Percentiles rank a stretch among this genome's conserved stretches.
These are phyloP conservation scores for Pycnonotus jocosus DNA, from an alignment of 2,113 vertebrate genomes.

Conservation along the genomic window DNA sequence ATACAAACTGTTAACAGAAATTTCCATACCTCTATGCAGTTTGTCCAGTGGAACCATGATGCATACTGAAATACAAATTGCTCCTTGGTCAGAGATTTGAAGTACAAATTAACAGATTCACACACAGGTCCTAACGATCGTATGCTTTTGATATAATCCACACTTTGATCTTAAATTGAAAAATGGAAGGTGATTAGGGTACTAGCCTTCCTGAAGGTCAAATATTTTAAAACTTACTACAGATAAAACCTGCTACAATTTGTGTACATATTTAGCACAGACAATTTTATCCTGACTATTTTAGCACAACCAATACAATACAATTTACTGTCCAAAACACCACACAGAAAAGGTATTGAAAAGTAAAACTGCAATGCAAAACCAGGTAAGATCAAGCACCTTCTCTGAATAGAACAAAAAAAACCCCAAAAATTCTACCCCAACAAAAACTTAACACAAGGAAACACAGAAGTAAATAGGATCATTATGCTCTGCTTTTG, in stretches of 20 bases:
- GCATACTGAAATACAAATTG: constrained; percentile 61
- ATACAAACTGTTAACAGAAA: not conserved
- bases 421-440: not conserved
- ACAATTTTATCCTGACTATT: not conserved
- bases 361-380: not conserved
- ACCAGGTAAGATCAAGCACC: not conserved
- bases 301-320: not conserved
- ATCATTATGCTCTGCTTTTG: not conserved
- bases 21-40: constrained; percentile 66
- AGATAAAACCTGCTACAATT: not conserved
- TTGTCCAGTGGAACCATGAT: constrained; percentile 71
- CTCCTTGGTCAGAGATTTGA: constrained; percentile 53
- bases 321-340: not conserved
- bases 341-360: not conserved
- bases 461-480: not conserved
- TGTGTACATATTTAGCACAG: not conserved
- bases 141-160: constrained; percentile 71
- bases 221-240: not conserved
- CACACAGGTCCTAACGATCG: constrained; percentile 72
- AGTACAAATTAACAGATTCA: constrained; percentile 60
- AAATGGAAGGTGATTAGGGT: not conserved
- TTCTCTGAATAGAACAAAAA: not conserved
- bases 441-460: not conserved
- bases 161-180: constrained; percentile 39
- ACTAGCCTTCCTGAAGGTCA: not conserved